phyloP scores from a whole-genome alignment of 2,113 vertebrate species.

The Pygoscelis adeliae region DNA sequence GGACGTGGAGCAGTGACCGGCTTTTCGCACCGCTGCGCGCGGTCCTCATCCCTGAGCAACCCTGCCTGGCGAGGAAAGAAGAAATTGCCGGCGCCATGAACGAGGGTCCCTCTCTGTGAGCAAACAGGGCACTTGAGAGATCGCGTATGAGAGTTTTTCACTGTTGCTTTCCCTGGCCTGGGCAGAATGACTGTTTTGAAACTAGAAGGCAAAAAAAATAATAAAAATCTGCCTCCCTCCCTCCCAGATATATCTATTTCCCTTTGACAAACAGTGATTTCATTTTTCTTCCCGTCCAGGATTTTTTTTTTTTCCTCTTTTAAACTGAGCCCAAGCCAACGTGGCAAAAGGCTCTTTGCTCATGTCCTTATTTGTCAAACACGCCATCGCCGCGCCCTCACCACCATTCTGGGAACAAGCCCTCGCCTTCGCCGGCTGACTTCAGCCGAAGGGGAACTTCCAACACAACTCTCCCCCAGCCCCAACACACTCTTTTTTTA shows the following conservation, averaged over 20 bases:
- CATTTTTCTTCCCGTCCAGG: conserved; percentile 65
- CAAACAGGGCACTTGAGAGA: neutral
- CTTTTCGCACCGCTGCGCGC: neutral
- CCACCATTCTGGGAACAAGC: conserved; percentile 38
- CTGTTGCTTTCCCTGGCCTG: neutral
- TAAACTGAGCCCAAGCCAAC: conserved; percentile 62
- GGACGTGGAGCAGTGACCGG: rapidly evolving
- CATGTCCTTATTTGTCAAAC: conserved; percentile 73
- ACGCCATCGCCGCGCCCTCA: conserved; percentile 37
- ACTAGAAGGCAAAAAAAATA: conserved; percentile 30
- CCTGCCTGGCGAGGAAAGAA: neutral
- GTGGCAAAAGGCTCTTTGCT: conserved; percentile 70
- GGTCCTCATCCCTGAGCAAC: neutral
- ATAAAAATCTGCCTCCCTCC: neutral
- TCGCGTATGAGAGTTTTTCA: neutral
- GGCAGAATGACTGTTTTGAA: conserved; percentile 10
- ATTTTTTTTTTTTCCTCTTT: conserved; percentile 9
- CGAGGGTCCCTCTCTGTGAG: neutral
- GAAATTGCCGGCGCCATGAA: neutral
- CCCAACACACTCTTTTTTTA: neutral
- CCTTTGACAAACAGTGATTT: conserved; percentile 64
- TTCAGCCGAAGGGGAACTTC: conserved; percentile 6
- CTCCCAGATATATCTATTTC: conserved; percentile 59
- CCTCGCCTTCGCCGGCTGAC: neutral
- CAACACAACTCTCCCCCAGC: neutral